Evolutionary conservation across 2,888 invertebrate species (phyloP), one percentile per base, ranked within the genome.

Genomic region (Drosophila merina): DNA sequence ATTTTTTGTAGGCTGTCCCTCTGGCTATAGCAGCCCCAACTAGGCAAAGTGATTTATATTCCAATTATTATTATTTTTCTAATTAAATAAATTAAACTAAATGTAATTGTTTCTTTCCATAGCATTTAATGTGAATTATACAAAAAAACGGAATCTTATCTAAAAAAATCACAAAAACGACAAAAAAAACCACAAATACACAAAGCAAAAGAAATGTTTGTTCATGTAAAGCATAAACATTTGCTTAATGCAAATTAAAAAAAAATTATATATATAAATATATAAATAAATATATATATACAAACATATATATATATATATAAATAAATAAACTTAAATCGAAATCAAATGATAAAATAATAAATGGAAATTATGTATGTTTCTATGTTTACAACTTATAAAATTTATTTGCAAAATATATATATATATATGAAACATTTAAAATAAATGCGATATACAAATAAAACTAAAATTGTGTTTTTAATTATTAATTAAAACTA

Each of bases 101-200:
- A 88, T 86, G 83, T 83, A 85, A 85, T 83, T 75, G 83, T 87
- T 83, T 87, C 80, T 86, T 86, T 85, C 80, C 83, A 86, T 88
- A 85, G 84, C 72, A 76, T 79, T 83, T 82, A 79, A 86, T 83
- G 84, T 83, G 70, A 80, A 81, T 59, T 69, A 70, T 69, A 70
- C 69, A 72, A 66, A 14, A 52, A 49, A n/a, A 20, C 49, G 55
- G 44, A 55, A 63, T 55, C 64, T 51, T 72, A 82, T 76, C 76
- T 71, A 76, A 63, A 72, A 55, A 76, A 70, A 73, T 59, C n/a
- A 63, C 7, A 62, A 58, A 59, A 12, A 31, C 9, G 4, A 58
- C 45, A 49, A 40, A 67, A 69, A 57, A 70, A 40, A 20, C 57
- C 28, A 63, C 66, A 64, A 58, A 55, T 52, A 68, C 56, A 50